phyloP scores from a whole-genome alignment of 2,113 vertebrate species.

The Colistium nudipinnis region DNA sequence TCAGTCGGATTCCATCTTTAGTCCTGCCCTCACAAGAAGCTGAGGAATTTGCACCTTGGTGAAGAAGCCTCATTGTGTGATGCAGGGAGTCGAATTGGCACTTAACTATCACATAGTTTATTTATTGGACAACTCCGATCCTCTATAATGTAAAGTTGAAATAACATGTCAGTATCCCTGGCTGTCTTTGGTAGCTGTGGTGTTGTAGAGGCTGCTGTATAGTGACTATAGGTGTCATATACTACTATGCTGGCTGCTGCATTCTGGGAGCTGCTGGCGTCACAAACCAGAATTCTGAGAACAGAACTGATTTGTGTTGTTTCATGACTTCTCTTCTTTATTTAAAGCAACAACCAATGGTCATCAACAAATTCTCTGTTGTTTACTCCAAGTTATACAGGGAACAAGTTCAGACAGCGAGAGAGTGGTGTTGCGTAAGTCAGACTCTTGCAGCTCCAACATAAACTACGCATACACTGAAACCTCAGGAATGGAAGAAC shows the following conservation, averaged over 20 bases:
- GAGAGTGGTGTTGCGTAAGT: slow-evolving; percentile 15
- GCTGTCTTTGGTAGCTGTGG: slow-evolving; percentile 51
- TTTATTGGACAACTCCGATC: slow-evolving; percentile 54
- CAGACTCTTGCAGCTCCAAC: slow-evolving; percentile 40
- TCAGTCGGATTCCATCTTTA: slow-evolving; percentile 23
- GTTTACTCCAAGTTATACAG: slow-evolving; percentile 46
- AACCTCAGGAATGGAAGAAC: slow-evolving; percentile 56
- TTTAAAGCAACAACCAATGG: slow-evolving; percentile 25
- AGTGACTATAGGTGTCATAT: slow-evolving; percentile 49
- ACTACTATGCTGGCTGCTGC: slow-evolving; percentile 24
- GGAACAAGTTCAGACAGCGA: slow-evolving; percentile 28
- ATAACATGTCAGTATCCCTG: slow-evolving; percentile 43
- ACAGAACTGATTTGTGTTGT: slow-evolving; percentile 5
- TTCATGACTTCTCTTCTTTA: slow-evolving; percentile 28
- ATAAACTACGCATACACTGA: slow-evolving; percentile 39
- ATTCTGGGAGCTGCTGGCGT: slow-evolving; percentile 21
- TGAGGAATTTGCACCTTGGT: slow-evolving; percentile 70
- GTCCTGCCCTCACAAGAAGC: slow-evolving; percentile 52
- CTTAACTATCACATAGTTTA: slow-evolving; percentile 55
- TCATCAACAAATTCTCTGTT: slow-evolving; percentile 25
- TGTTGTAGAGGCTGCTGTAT: slow-evolving; percentile 54
- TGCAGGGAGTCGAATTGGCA: slow-evolving; percentile 38
- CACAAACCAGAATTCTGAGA: slow-evolving; percentile 1
- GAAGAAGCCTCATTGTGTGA: slow-evolving; percentile 51
- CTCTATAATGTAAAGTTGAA: slow-evolving; percentile 56